Conservation (phyloP, 2,113 vertebrate genomes). For the Dipodomys merriami region DNA sequence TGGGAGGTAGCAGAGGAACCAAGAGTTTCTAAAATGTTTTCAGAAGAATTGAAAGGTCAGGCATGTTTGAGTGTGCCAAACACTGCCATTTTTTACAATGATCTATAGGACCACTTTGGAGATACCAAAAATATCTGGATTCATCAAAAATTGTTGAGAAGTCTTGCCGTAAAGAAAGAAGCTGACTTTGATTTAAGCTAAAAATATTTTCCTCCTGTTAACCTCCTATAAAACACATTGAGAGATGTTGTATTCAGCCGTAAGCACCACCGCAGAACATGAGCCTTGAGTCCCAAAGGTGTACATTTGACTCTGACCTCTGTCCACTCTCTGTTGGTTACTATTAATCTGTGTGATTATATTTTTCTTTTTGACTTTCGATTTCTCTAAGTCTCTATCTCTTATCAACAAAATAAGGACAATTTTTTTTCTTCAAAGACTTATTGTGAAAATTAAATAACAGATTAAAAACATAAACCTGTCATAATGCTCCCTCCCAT, state of each 20-base stretch:
- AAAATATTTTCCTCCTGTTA: not conserved
- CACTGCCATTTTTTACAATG: not conserved
- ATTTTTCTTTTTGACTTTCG: not conserved
- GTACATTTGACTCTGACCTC: not conserved
- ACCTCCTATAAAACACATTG: not conserved
- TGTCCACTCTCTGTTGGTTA: not conserved
- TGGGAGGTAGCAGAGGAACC: not conserved
- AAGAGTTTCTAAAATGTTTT: not conserved
- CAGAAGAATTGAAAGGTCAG: not conserved
- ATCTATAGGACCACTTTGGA: not conserved
- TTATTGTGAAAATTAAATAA: constrained; percentile 29
- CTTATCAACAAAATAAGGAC: not conserved
- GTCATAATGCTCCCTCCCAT: not conserved
- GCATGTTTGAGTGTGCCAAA: not conserved
- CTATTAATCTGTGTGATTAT: not conserved
- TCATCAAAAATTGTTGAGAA: not conserved
- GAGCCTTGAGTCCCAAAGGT: not conserved
- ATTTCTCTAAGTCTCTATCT: not conserved
- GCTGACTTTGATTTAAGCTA: not conserved
- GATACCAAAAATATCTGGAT: not conserved
- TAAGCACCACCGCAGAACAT: not conserved
- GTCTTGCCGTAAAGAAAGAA: not conserved
- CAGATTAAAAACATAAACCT: not conserved
- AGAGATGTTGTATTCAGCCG: not conserved
- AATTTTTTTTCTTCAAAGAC: not conserved